These are phyloP conservation scores for Antheraea pernyi DNA, from an alignment of 1,140 invertebrate genomes.

Conservation along the genomic window DNA sequence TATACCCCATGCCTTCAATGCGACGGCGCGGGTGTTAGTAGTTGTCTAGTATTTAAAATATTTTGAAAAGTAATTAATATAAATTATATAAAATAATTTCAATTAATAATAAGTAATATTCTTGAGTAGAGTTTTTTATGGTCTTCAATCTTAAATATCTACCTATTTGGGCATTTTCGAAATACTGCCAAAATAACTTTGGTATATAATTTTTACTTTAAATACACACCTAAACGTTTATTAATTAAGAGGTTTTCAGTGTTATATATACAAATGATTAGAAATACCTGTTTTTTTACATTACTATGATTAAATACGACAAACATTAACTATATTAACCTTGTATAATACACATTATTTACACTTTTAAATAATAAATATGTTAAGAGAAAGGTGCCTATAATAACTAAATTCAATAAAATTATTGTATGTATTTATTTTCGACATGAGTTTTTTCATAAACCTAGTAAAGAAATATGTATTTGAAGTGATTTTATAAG, in stretches of 20 bases:
- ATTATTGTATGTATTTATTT: no score
- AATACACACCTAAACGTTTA: conserved; percentile 22
- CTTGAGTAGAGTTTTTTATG: neutral
- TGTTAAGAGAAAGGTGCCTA: no score
- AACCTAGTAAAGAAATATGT: no score
- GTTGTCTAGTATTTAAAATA: neutral
- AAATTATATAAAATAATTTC: neutral
- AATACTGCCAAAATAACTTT: conserved; percentile 59
- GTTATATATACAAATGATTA: neutral
- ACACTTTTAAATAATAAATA: no score
- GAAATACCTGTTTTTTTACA: conserved; percentile 15
- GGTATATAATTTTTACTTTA: conserved; percentile 26
- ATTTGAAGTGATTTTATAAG: no score
- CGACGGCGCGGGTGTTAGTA: conserved; percentile 44
- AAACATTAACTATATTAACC: no score
- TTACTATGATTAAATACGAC: neutral
- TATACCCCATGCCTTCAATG: conserved; percentile 55
- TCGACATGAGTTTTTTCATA: no score
- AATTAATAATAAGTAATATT: no score
- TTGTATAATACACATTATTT: no score
- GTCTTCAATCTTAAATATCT: conserved; percentile 17
- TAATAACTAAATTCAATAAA: no score
- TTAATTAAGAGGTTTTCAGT: neutral
- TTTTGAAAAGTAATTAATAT: neutral
- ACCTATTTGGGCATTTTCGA: conserved; percentile 27